Evolutionary conservation across 2,113 vertebrate genomes (phyloP).

Genomic region (Ciconia stormi): DNA sequence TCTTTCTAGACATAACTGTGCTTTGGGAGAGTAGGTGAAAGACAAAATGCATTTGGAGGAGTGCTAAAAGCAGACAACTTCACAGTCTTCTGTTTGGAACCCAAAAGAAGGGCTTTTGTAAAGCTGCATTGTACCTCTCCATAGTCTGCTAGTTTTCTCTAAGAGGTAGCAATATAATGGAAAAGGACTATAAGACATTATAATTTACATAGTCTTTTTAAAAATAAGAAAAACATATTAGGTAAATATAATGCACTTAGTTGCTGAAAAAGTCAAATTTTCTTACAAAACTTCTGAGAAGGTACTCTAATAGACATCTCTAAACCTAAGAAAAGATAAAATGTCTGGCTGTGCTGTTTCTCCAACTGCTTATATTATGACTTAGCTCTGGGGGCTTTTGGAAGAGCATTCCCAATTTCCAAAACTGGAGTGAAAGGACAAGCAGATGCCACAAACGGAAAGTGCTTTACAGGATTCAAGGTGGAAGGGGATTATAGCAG

Average conservation of each 20-base stretch:
- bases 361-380: not conserved
- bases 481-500: not conserved
- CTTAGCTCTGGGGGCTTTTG: not conserved
- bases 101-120: not conserved
- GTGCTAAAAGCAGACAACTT: not conserved
- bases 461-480: not conserved
- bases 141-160: not conserved
- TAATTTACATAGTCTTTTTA: not conserved
- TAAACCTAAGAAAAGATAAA: not conserved
- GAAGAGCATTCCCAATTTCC: not conserved
- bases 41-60: not conserved
- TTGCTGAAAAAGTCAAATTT: not conserved
- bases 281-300: not conserved
- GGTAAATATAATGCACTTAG: not conserved
- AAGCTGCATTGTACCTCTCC: not conserved
- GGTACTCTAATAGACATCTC: not conserved
- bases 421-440: not conserved
- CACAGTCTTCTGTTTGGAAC: not conserved
- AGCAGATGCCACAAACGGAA: not conserved
- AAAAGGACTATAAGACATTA: not conserved
- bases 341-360: not conserved
- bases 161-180: not conserved
- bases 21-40: not conserved
- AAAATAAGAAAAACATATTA: not conserved
- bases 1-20: not conserved